These are phyloP conservation scores for Grammomys surdaster DNA, from an alignment of 2,113 vertebrate species.

Conservation along the genomic window DNA sequence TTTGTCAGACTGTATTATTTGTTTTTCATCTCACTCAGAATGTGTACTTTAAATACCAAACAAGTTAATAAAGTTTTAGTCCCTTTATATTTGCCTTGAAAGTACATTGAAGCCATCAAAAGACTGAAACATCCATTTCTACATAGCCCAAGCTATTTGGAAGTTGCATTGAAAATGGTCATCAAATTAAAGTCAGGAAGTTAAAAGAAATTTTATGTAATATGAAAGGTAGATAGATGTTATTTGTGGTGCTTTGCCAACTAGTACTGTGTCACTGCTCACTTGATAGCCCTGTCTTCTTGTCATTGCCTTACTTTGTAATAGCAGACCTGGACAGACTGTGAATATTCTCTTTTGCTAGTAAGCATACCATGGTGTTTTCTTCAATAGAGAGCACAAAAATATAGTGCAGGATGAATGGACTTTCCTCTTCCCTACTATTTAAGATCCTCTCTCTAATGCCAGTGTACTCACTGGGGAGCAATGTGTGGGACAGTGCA, in stretches of 20 bases:
- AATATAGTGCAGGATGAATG: background rate
- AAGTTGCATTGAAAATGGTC: conserved; percentile 42
- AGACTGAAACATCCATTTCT: conserved; percentile 58
- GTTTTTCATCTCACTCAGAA: conserved; percentile 46
- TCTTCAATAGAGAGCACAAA: background rate
- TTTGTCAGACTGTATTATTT: conserved; percentile 70
- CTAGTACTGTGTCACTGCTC: background rate
- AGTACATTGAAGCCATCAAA: conserved; percentile 40
- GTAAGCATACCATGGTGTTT: background rate
- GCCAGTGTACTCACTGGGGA: fast-evolving
- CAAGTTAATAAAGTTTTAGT: conserved; percentile 57
- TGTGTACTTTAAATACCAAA: conserved; percentile 54
- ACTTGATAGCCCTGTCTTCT: background rate
- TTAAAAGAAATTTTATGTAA: conserved; percentile 21
- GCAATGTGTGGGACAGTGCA: background rate
- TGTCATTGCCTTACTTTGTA: background rate
- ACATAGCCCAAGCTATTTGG: conserved; percentile 44
- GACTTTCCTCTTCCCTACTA: background rate
- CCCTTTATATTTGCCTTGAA: conserved; percentile 50
- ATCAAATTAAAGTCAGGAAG: conserved; percentile 34
- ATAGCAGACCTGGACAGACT: background rate
- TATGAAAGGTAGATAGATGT: conserved; percentile 1
- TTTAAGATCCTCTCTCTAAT: background rate
- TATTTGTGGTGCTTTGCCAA: background rate
- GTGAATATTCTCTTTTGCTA: background rate